phyloP scores from a whole-genome alignment of 2,888 invertebrate genomes.

The Ctenicera cuprea region DNA sequence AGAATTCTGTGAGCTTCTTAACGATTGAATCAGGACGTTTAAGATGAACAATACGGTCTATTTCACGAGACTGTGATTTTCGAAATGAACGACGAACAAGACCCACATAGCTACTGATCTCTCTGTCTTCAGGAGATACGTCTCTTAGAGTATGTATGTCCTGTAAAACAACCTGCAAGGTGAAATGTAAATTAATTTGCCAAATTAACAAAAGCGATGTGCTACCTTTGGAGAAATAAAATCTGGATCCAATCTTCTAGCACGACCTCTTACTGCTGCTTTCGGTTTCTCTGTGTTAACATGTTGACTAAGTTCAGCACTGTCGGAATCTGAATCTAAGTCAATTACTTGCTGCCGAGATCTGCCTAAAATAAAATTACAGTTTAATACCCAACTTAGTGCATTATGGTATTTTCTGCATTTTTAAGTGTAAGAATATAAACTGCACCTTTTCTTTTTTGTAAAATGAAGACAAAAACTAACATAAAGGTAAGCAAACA shows the following conservation, averaged over 20 bases:
- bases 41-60: conserved; percentile 66
- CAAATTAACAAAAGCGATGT: not conserved
- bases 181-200: not conserved
- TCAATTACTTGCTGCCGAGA: conserved; percentile 27
- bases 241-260: conserved; percentile 59
- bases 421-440: no score
- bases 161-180: conserved; percentile 16
- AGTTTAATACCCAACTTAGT: no score
- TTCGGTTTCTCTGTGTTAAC: conserved; percentile 62
- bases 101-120: conserved; percentile 24
- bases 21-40: conserved; percentile 60
- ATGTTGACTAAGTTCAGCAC: conserved; percentile 3
- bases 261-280: conserved; percentile 64
- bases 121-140: conserved; percentile 3
- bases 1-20: conserved; percentile 68
- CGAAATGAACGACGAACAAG: conserved; percentile 60
- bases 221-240: conserved; percentile 45
- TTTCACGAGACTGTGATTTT: conserved; percentile 62
- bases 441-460: no score
- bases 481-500: no score
- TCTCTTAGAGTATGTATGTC: conserved; percentile 21
- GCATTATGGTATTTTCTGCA: no score
- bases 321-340: conserved; percentile 54
- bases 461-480: no score
- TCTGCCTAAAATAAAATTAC: conserved; percentile 31